A percentile compares a stretch with the other conserved stretches of the same genome.
Conservation (phyloP, 2,797 vertebrate genomes). For the Macropus fuliginosus region DNA sequence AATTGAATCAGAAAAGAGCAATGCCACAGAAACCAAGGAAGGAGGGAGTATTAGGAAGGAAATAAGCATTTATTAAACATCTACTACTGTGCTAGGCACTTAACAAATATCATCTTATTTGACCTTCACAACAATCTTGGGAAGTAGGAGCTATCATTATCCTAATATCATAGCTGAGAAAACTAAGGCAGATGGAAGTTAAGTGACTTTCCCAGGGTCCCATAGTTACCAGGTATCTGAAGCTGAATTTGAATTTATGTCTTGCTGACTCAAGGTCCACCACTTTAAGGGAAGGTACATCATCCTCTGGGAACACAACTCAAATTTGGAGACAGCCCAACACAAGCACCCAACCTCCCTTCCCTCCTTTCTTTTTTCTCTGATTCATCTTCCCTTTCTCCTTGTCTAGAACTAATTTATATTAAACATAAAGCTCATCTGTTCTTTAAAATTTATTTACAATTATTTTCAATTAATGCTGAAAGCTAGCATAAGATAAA, state of each 20-base stretch:
- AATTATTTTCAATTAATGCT: background rate
- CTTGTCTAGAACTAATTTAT: background rate
- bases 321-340: no score
- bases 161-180: no score
- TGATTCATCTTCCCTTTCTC: background rate
- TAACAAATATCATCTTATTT: background rate
- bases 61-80: background rate
- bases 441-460: background rate
- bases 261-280: no score
- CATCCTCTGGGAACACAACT: no score
- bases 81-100: background rate
- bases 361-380: background rate
- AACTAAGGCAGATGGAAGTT: no score
- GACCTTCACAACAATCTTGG: background rate
- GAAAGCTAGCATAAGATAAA: background rate
- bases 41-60: background rate
- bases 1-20: background rate
- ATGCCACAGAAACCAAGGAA: background rate
- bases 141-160: no score
- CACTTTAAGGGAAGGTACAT: no score
- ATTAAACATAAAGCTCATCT: background rate
- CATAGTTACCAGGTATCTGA: no score
- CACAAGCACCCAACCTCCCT: background rate
- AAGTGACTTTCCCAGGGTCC: no score
- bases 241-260: no score